Evolutionary conservation across 2,113 vertebrate species (phyloP).

Genomic region (Colinus virginianus): DNA sequence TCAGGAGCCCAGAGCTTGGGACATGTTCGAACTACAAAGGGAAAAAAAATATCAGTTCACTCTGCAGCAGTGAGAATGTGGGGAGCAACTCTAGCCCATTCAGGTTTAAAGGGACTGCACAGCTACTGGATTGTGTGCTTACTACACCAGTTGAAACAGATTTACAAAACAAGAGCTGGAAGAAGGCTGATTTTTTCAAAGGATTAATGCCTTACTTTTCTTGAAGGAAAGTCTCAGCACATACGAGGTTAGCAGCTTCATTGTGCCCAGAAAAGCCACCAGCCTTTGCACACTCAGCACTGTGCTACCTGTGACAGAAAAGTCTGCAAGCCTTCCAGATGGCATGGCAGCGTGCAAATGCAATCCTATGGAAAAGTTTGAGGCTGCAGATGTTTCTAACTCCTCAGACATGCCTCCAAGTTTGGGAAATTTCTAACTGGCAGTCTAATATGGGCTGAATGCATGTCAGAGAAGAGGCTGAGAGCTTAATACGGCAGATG

Average conservation of each 20-base stretch:
- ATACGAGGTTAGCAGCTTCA: not conserved
- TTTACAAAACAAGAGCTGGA: not conserved
- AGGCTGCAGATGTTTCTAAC: not conserved
- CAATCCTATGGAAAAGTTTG: not conserved
- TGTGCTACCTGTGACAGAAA: not conserved
- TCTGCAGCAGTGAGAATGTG: not conserved
- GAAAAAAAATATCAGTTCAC: not conserved
- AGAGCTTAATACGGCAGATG: not conserved
- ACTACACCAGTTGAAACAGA: not conserved
- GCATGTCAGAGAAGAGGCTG: not conserved
- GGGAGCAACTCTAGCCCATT: not conserved
- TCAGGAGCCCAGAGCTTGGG: constrained; percentile 81
- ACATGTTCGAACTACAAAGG: constrained; percentile 87
- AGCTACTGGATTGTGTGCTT: not conserved
- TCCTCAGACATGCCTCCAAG: not conserved
- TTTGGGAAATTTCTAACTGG: not conserved
- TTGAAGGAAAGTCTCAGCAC: not conserved
- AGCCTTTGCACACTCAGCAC: not conserved
- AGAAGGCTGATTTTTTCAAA: not conserved
- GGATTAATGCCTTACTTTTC: not conserved
- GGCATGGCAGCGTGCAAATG: not conserved
- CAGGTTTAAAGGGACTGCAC: not conserved
- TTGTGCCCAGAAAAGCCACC: not conserved
- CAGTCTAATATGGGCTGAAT: not conserved
- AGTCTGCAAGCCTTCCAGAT: not conserved